phyloP scores from a whole-genome alignment of 2,888 invertebrate species.

The Phania funesta region DNA sequence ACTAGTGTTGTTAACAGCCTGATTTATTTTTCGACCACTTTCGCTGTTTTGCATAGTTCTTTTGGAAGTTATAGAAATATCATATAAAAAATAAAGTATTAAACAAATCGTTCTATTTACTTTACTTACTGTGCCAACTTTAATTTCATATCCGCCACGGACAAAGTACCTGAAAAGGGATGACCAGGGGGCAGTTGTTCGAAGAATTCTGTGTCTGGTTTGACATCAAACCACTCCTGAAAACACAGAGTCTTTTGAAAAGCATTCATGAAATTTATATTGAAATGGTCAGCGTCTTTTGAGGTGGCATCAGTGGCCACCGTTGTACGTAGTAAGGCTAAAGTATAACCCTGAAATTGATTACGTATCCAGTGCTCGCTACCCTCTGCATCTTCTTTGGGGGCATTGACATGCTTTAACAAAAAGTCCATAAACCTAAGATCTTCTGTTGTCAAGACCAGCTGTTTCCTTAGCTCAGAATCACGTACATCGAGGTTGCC shows the following conservation, averaged over 20 bases:
- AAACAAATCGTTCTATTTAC: not conserved
- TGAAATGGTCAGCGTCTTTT: slow-evolving; percentile 93
- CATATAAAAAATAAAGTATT: not conserved
- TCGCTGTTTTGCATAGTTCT: slow-evolving; percentile 97
- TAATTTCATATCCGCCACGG: slow-evolving; percentile 96
- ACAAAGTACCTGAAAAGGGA: slow-evolving; percentile 96
- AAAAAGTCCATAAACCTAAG: slow-evolving; percentile 96
- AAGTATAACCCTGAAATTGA: slow-evolving; percentile 93
- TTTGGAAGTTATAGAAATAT: slow-evolving; percentile 70
- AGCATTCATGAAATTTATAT: slow-evolving; percentile 89
- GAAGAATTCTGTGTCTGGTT: slow-evolving; percentile 85
- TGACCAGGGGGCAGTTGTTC: slow-evolving; percentile 89
- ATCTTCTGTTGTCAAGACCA: slow-evolving; percentile 96
- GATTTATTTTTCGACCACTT: slow-evolving; percentile 94
- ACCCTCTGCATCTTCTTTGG: slow-evolving; percentile 89
- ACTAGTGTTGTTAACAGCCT: slow-evolving; percentile 94
- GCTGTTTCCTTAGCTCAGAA: slow-evolving; percentile 88
- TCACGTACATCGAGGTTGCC: slow-evolving; percentile 91
- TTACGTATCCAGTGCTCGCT: slow-evolving; percentile 98
- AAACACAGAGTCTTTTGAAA: slow-evolving; percentile 95
- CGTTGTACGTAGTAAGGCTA: slow-evolving; percentile 89
- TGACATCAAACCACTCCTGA: slow-evolving; percentile 88
- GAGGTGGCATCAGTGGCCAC: slow-evolving; percentile 83
- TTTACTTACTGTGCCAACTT: slow-evolving; percentile 91
- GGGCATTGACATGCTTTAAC: slow-evolving; percentile 86